Evolutionary conservation across 2,888 invertebrate genomes (phyloP), one percentile per base, ranked within the genome.

Genomic region (Tetragonula carbonaria): DNA sequence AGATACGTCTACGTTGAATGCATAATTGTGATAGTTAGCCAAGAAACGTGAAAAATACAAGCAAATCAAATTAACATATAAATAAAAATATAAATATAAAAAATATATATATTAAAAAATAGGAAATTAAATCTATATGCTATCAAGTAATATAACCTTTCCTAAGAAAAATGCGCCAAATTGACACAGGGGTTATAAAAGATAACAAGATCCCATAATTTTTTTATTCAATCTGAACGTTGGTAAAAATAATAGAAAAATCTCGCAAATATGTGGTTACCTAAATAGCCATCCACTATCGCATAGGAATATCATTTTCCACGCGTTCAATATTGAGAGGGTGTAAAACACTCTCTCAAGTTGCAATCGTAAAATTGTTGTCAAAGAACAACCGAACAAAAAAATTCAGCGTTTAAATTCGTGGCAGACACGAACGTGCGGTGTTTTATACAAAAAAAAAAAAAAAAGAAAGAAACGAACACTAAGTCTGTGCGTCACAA

Each of bases 231-330:
- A 50, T 3, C 2, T 5, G 51, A 45, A 21, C n/a, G 16, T 13
- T 16, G 28, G 21, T 28, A n/a, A 76, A 59, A 33, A 28, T 33
- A n/a, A 13, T 5, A 18, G 62, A 51, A 33, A 16, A 16, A 8
- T 75, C 18, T 68, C 45, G 21, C 18, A 55, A 11, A n/a, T 51
- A 51, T 14, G 57, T 62, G 53, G 53, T 18, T 53, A 21, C 53
- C 4, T 16, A 62, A 45, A 71, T 28, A 51, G 14, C n/a, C 28
- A 65, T 65, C 45, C 68, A 51, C 45, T 28, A 51, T 14, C 51
- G n/a, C 6, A 63, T 38, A 21, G 55, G 55, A 65, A 72, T 78
- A 72, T 77, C 77, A 45, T 59, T 63, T 77, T 65, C 23, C 70
- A 51, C 11, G 28, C 28, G 23, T 33, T 45, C 13, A 21, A 33